phyloP scores from a whole-genome alignment of 2,797 vertebrate species.

The Sebastes oblongus region DNA sequence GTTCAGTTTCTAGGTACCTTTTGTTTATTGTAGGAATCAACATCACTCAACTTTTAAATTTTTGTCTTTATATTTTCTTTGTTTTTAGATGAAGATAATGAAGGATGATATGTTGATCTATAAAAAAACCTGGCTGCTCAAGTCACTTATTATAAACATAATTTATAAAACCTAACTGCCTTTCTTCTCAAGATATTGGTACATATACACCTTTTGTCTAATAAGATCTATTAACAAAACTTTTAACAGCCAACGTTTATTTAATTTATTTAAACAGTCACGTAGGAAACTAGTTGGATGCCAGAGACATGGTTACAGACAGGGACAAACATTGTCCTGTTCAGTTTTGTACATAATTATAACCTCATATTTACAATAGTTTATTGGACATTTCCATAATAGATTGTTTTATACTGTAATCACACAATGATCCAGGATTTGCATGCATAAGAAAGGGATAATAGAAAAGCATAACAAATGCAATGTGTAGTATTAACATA shows the following conservation, averaged over 20 bases:
- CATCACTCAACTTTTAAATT: neutral
- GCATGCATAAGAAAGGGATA: neutral
- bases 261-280: neutral
- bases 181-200: neutral
- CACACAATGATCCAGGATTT: neutral
- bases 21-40: neutral
- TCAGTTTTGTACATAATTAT: neutral
- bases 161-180: too few relatives aligned
- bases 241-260: neutral
- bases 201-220: neutral
- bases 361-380: neutral
- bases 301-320: neutral
- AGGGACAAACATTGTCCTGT: neutral
- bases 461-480: too few relatives aligned
- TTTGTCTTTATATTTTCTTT: neutral
- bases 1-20: neutral
- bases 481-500: too few relatives aligned
- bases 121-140: neutral
- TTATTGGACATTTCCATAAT: neutral
- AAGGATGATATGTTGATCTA: neutral
- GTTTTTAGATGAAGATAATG: neutral
- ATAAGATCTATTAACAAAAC: too few relatives aligned
- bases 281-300: neutral
- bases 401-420: neutral
- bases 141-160: too few relatives aligned